Percentiles rank a stretch among this genome's conserved stretches.
Evolutionary conservation across 1,140 invertebrate genomes (phyloP).

Genomic region (Metopolophium dirhodum): DNA sequence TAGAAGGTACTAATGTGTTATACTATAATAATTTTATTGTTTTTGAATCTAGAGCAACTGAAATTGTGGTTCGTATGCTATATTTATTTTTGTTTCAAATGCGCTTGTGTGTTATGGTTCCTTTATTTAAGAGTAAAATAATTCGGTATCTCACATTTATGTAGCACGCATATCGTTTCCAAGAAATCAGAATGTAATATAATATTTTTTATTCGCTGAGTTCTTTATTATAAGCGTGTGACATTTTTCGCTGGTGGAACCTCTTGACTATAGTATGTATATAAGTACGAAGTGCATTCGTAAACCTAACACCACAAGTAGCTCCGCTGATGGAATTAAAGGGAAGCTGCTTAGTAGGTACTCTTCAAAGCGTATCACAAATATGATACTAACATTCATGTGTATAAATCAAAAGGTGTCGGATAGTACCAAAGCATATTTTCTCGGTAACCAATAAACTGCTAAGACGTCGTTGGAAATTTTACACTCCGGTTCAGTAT

Average conservation of each 20-base stretch:
- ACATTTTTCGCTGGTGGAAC: not conserved
- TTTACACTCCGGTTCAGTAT: not conserved
- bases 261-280: not conserved
- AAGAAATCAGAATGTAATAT: too few species aligned
- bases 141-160: not conserved
- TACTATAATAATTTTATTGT: not conserved
- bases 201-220: not conserved
- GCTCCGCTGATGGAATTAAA: not conserved
- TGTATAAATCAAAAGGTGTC: not conserved
- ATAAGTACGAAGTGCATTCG: not conserved
- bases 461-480: not conserved
- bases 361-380: constrained; percentile 3
- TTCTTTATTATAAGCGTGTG: not conserved
- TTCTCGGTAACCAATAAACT: constrained; percentile 1
- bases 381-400: not conserved
- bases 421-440: not conserved
- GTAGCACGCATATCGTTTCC: too few species aligned
- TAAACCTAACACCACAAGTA: constrained; percentile 12
- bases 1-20: not conserved
- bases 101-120: not conserved
- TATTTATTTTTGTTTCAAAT: not conserved
- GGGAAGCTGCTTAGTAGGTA: not conserved
- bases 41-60: not conserved
- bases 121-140: not conserved
- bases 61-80: not conserved